A percentile compares a stretch with the other conserved stretches of the same genome.
These are phyloP conservation scores for Ispidina lecontei DNA, from an alignment of 2,797 vertebrate genomes.

Conservation along the genomic window DNA sequence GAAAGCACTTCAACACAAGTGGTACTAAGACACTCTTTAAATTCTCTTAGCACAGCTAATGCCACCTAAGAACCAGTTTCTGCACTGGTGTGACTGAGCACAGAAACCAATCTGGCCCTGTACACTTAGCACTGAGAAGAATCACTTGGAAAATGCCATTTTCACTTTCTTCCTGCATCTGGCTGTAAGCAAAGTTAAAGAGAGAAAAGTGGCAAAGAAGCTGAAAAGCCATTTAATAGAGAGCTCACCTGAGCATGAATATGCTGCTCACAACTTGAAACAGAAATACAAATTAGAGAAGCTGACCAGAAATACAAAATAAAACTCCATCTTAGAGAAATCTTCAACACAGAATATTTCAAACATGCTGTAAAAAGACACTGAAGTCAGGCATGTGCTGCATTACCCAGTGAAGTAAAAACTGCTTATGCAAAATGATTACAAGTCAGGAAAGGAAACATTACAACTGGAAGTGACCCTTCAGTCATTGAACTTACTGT, in stretches of 20 bases:
- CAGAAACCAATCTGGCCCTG: not conserved
- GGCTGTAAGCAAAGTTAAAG: not conserved
- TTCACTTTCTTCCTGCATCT: not conserved
- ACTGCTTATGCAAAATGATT: not conserved
- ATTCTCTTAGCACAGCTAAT: not conserved
- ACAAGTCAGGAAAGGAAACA: slow-evolving; percentile 7
- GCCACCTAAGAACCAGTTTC: not conserved
- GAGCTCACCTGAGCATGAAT: not conserved
- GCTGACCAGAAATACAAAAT: not conserved
- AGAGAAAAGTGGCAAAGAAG: not conserved
- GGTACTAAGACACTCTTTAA: not conserved
- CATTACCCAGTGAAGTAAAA: not conserved
- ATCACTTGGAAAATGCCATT: not conserved
- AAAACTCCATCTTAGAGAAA: not conserved
- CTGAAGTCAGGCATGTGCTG: not conserved
- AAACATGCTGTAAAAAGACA: not conserved
- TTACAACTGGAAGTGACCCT: slow-evolving; percentile 17
- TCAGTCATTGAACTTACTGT: slow-evolving; percentile 43
- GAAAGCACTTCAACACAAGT: not conserved
- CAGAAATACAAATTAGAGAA: not conserved
- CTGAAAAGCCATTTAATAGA: not conserved
- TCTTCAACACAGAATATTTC: not conserved
- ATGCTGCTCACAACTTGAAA: not conserved
- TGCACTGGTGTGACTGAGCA: not conserved
- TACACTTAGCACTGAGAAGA: not conserved